These are phyloP conservation scores for Eilema caniola DNA, from an alignment of 2,888 invertebrate genomes.

Conservation along the genomic window DNA sequence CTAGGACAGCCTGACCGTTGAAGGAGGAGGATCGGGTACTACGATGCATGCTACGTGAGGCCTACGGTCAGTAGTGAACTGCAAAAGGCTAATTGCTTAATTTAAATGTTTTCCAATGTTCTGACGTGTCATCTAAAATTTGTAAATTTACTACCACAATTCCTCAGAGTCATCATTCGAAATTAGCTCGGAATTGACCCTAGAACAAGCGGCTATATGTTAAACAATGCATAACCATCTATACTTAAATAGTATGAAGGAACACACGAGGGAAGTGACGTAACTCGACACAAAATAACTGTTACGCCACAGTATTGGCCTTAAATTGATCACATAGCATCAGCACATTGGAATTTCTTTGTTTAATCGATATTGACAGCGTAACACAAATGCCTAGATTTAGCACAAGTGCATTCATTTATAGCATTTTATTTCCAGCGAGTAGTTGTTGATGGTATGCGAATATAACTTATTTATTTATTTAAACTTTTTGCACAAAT, in stretches of 20 bases:
- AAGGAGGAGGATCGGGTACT: background rate
- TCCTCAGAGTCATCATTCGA: background rate
- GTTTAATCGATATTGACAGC: slow-evolving; percentile 46
- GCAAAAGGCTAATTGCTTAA: background rate
- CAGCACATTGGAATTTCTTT: slow-evolving; percentile 38
- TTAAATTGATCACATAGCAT: slow-evolving; percentile 35
- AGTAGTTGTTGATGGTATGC: background rate
- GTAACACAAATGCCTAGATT: slow-evolving; percentile 37
- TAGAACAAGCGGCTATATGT: background rate
- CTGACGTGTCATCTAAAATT: background rate
- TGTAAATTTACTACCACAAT: too few species aligned
- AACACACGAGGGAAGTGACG: slow-evolving; percentile 28
- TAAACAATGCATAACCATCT: background rate
- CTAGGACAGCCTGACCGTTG: background rate
- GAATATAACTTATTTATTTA: background rate
- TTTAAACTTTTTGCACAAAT: too few species aligned
- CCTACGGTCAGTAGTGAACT: background rate
- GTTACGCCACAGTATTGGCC: slow-evolving; percentile 28
- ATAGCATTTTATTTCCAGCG: slow-evolving; percentile 30
- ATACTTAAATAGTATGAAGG: background rate
- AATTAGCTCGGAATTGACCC: background rate
- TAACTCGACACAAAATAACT: slow-evolving; percentile 36
- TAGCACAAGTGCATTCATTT: slow-evolving; percentile 34
- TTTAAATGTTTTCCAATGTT: background rate
- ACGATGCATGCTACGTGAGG: background rate